These are phyloP conservation scores for Kradibia gibbosae DNA, from an alignment of 1,140 invertebrate genomes.

Conservation along the genomic window DNA sequence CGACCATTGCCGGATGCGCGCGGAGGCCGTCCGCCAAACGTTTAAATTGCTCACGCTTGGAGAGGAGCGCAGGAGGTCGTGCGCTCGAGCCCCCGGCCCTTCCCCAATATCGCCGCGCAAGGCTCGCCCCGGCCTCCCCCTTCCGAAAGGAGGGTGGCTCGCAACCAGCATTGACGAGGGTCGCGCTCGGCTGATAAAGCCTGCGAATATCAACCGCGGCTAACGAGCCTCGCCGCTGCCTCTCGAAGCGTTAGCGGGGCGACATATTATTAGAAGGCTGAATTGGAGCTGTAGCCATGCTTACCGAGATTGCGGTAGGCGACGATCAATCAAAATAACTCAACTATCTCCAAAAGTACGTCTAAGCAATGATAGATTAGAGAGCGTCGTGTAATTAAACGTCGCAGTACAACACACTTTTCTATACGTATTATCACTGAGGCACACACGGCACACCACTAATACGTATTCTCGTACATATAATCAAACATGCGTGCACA, in stretches of 20 bases:
- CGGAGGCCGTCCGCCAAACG: not conserved
- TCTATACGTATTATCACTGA: slow-evolving; percentile 31
- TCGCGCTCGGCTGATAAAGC: too few species aligned
- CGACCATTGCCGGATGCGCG: not conserved
- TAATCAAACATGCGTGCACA: too few species aligned
- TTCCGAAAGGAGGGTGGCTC: too few species aligned
- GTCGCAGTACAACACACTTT: not conserved
- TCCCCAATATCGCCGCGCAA: too few species aligned
- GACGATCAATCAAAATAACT: slow-evolving; percentile 9
- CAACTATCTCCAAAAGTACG: not conserved
- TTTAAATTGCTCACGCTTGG: too few species aligned
- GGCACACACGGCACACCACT: slow-evolving; percentile 44
- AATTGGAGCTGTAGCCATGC: not conserved
- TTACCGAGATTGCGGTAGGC: slow-evolving; percentile 32
- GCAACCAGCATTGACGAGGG: too few species aligned
- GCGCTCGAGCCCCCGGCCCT: too few species aligned
- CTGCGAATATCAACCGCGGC: too few species aligned
- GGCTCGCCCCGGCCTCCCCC: too few species aligned
- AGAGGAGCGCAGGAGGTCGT: too few species aligned
- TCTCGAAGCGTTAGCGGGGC: too few species aligned
- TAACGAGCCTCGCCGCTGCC: too few species aligned
- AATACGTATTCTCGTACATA: not conserved
- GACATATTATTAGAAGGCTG: not conserved
- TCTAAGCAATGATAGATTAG: not conserved
- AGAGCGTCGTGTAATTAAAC: not conserved